phyloP scores from a whole-genome alignment of 1,140 invertebrate genomes.

The Drosophila serrata region DNA sequence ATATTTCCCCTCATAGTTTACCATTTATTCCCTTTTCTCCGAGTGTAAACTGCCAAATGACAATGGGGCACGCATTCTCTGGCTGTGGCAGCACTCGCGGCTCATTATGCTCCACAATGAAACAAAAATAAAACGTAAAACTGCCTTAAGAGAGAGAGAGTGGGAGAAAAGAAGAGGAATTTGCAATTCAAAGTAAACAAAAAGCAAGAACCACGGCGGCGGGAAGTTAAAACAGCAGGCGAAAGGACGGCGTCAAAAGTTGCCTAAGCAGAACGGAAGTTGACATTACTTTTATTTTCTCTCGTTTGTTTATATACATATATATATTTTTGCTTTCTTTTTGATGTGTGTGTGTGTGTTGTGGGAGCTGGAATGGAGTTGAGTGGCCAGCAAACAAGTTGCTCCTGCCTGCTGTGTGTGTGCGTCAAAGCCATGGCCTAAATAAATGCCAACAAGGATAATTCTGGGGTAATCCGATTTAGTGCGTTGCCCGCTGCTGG shows the following conservation, averaged over 20 bases:
- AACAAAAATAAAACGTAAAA: slow-evolving; percentile 53
- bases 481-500: slow-evolving; percentile 53
- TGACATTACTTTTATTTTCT: slow-evolving; percentile 74
- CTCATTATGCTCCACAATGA: slow-evolving; percentile 68
- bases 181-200: slow-evolving; percentile 56
- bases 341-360: slow-evolving; percentile 32
- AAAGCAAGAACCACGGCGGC: slow-evolving; percentile 36
- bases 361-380: slow-evolving; percentile 15
- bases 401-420: slow-evolving; percentile 11
- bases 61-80: slow-evolving; percentile 62
- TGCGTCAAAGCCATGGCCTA: slow-evolving; percentile 51
- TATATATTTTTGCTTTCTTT: slow-evolving; percentile 18
- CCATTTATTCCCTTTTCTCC: background rate
- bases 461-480: slow-evolving; percentile 80
- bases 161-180: slow-evolving; percentile 16
- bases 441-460: slow-evolving; percentile 83
- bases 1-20: background rate
- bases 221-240: slow-evolving; percentile 41
- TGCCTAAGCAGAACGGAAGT: slow-evolving; percentile 70
- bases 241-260: slow-evolving; percentile 50
- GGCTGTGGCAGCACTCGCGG: slow-evolving; percentile 23
- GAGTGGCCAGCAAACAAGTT: slow-evolving; percentile 57
- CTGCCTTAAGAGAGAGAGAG: slow-evolving; percentile 19
- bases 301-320: slow-evolving; percentile 35
- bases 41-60: slow-evolving; percentile 47